Conservation (phyloP, 2,888 invertebrate species). For the Caenorhabditis sulstoni region DNA sequence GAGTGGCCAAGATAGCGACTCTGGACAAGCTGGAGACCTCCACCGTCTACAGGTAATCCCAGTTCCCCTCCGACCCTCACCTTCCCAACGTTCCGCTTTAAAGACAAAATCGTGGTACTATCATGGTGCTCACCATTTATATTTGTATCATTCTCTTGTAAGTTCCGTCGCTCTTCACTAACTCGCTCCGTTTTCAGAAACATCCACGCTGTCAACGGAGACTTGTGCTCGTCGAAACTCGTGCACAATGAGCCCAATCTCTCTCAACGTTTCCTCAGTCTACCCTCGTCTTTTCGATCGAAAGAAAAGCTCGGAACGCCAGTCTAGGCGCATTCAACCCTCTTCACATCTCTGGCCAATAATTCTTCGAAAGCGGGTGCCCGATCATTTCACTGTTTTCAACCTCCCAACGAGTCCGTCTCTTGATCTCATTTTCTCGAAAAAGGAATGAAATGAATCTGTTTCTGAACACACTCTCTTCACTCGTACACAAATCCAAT, state of each 20-base stretch:
- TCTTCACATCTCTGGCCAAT: not conserved
- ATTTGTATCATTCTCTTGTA: not conserved
- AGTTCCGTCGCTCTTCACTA: not conserved
- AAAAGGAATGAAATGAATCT: not conserved
- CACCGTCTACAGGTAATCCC: constrained; percentile 46
- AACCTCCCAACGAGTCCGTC: constrained; percentile 46
- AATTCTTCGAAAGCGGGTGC: constrained; percentile 30
- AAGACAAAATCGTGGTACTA: not conserved
- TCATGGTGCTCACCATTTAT: not conserved
- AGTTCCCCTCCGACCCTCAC: not conserved
- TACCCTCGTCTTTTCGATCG: constrained; percentile 40
- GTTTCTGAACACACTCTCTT: not conserved
- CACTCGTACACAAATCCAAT: too few species aligned
- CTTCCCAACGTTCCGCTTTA: not conserved
- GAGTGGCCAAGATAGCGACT: constrained; percentile 33
- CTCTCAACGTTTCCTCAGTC: constrained; percentile 34
- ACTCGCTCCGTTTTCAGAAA: constrained; percentile 26
- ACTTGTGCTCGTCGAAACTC: constrained; percentile 39
- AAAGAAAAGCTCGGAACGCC: constrained; percentile 42
- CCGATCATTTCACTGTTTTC: constrained; percentile 47
- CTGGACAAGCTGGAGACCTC: constrained; percentile 50
- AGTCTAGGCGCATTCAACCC: constrained; percentile 12
- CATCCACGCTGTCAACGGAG: constrained; percentile 50
- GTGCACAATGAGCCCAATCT: constrained; percentile 16
- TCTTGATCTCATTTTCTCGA: constrained; percentile 23